phyloP scores from a whole-genome alignment of 2,888 invertebrate genomes.

The Dynastes maya region DNA sequence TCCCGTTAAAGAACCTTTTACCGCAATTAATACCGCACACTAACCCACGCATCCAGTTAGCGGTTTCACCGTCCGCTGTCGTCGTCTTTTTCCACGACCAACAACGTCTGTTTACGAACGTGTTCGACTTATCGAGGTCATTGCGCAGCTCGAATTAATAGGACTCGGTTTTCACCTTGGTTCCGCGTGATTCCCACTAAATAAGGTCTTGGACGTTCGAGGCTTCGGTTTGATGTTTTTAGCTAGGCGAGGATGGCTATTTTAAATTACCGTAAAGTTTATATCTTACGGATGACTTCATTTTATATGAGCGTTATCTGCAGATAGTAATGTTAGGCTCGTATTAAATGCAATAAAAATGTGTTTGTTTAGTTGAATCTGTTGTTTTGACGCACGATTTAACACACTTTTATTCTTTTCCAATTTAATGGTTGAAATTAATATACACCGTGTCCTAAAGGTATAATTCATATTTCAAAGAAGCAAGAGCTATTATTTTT shows the following conservation, averaged over 20 bases:
- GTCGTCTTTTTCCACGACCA: not conserved
- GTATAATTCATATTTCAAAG: no score
- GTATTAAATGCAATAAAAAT: no score
- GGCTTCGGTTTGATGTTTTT: not conserved
- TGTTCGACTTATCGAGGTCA: conserved; percentile 2
- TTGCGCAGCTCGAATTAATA: conserved; percentile 6
- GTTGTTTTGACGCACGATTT: no score
- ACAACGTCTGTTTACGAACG: not conserved
- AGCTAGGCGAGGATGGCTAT: not conserved
- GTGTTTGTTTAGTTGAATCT: no score
- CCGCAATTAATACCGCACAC: not conserved
- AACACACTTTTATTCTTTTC: no score
- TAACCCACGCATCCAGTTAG: not conserved
- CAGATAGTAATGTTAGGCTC: no score
- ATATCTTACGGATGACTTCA: no score
- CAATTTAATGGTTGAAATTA: no score
- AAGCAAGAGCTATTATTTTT: no score
- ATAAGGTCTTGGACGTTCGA: not conserved
- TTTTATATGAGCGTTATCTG: no score
- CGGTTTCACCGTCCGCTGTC: conserved; percentile 10
- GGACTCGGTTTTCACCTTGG: not conserved
- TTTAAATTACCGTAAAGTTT: no score
- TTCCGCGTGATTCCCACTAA: not conserved
- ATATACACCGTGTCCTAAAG: no score
- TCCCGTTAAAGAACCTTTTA: not conserved